Percentiles rank a stretch among this genome's conserved stretches.
phyloP scores from a whole-genome alignment of 2,888 invertebrate genomes.

The Xylota sylvarum region DNA sequence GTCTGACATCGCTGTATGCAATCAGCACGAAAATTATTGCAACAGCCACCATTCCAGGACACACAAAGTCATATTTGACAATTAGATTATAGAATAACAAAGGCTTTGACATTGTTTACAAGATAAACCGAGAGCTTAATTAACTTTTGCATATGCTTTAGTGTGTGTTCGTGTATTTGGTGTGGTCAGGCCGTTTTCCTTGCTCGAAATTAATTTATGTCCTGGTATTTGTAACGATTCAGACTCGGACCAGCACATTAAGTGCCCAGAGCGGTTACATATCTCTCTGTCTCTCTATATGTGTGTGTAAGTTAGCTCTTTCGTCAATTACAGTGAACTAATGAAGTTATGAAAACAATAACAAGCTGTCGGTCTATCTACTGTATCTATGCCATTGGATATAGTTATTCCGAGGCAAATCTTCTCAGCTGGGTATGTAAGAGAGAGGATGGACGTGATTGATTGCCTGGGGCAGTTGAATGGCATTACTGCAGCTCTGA shows the following conservation, averaged over 20 bases:
- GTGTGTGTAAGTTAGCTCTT: constrained; percentile 48
- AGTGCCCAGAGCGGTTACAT: constrained; percentile 47
- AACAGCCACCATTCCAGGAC: constrained; percentile 45
- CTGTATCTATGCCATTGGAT: background rate
- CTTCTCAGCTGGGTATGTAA: constrained; percentile 5
- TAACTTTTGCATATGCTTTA: constrained; percentile 65
- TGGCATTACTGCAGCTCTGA: constrained; percentile 61
- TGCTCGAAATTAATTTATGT: constrained; percentile 56
- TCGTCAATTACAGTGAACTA: constrained; percentile 75
- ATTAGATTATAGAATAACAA: constrained; percentile 77
- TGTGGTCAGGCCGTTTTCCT: constrained; percentile 2
- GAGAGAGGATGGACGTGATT: constrained; percentile 26
- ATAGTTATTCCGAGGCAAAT: background rate
- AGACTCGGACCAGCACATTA: constrained; percentile 42
- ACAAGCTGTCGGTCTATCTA: constrained; percentile 37
- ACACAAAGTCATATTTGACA: constrained; percentile 71
- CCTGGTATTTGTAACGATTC: constrained; percentile 57
- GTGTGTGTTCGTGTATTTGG: constrained; percentile 8
- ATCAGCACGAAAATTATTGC: constrained; percentile 67
- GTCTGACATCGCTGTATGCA: constrained; percentile 40
- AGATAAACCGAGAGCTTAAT: constrained; percentile 74
- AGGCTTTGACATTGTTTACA: constrained; percentile 75
- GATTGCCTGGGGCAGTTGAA: constrained; percentile 57
- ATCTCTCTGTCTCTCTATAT: background rate
- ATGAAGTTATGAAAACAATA: constrained; percentile 76